These are phyloP conservation scores for Festucalex cinctus DNA, from an alignment of 2,113 vertebrate species.

Conservation along the genomic window DNA sequence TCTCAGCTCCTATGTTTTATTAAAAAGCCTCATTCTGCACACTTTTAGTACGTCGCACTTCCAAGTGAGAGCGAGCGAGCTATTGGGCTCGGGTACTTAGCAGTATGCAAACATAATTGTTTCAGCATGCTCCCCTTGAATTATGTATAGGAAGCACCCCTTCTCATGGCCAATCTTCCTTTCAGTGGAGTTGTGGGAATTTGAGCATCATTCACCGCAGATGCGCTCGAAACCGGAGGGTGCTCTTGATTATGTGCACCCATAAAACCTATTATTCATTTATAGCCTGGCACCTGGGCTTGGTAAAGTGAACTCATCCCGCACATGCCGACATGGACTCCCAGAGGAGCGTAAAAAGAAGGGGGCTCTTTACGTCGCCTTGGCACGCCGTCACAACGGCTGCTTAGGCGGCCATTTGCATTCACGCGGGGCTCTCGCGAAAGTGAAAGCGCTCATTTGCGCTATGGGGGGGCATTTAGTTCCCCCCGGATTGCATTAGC, in stretches of 20 bases:
- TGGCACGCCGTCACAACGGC: conserved; percentile 65
- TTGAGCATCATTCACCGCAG: conserved; percentile 64
- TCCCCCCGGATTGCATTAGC: conserved; percentile 61
- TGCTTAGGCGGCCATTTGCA: conserved; percentile 68
- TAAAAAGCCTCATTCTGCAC: conserved; percentile 50
- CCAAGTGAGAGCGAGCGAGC: conserved; percentile 60
- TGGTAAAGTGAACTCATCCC: conserved; percentile 70
- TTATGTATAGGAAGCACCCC: conserved; percentile 70
- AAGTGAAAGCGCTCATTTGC: conserved; percentile 61
- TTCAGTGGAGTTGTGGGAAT: conserved; percentile 70
- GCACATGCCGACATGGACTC: conserved; percentile 66
- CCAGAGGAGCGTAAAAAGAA: conserved; percentile 65
- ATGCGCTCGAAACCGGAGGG: conserved; percentile 58
- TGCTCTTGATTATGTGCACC: conserved; percentile 56
- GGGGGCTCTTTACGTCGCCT: conserved; percentile 65
- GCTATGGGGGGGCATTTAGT: conserved; percentile 53
- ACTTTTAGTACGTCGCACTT: conserved; percentile 59
- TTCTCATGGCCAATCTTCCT: conserved; percentile 63
- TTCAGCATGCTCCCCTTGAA: conserved; percentile 65
- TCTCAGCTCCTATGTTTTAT: conserved; percentile 59
- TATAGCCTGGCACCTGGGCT: conserved; percentile 70
- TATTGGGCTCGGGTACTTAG: conserved; percentile 63
- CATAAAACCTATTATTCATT: conserved; percentile 71
- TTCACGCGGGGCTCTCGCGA: conserved; percentile 63
- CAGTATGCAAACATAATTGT: conserved; percentile 68